These are phyloP conservation scores for Temnothorax curvispinosus DNA, from an alignment of 1,140 invertebrate genomes.

Conservation along the genomic window DNA sequence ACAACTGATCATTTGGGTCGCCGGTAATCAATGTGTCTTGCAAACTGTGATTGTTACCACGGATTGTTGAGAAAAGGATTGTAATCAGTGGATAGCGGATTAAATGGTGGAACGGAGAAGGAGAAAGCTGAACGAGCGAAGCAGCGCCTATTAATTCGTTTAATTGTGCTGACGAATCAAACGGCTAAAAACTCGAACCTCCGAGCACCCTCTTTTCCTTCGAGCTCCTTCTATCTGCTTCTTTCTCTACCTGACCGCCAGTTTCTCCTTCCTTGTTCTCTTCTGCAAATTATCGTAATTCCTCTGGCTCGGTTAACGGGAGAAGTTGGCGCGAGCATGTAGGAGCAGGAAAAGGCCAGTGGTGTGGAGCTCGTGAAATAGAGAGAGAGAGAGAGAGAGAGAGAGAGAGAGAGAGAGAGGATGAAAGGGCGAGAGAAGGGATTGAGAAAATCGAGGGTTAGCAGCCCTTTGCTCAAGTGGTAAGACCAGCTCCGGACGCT, in stretches of 20 bases:
- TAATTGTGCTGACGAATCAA: slow-evolving; percentile 84
- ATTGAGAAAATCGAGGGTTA: slow-evolving; percentile 69
- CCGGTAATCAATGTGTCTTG: slow-evolving; percentile 49
- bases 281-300: slow-evolving; percentile 80
- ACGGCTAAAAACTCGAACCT: slow-evolving; percentile 76
- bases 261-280: slow-evolving; percentile 37
- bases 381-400: not conserved
- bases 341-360: slow-evolving; percentile 41
- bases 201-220: slow-evolving; percentile 22
- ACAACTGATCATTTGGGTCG: slow-evolving; percentile 22
- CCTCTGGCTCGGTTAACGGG: slow-evolving; percentile 70
- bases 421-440: slow-evolving; percentile 49
- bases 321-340: slow-evolving; percentile 42
- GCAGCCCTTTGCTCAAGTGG: slow-evolving; percentile 80
- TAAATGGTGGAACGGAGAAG: slow-evolving; percentile 54
- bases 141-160: slow-evolving; percentile 82
- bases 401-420: slow-evolving; percentile 35
- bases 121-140: slow-evolving; percentile 60
- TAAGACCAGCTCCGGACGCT: slow-evolving; percentile 73
- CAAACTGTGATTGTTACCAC: slow-evolving; percentile 70
- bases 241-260: not conserved
- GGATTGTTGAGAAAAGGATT: slow-evolving; percentile 30
- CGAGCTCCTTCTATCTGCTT: not conserved
- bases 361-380: slow-evolving; percentile 1
- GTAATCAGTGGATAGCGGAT: slow-evolving; percentile 48